Conservation (phyloP, 2,888 invertebrate species). For the Orchestes rusci region DNA sequence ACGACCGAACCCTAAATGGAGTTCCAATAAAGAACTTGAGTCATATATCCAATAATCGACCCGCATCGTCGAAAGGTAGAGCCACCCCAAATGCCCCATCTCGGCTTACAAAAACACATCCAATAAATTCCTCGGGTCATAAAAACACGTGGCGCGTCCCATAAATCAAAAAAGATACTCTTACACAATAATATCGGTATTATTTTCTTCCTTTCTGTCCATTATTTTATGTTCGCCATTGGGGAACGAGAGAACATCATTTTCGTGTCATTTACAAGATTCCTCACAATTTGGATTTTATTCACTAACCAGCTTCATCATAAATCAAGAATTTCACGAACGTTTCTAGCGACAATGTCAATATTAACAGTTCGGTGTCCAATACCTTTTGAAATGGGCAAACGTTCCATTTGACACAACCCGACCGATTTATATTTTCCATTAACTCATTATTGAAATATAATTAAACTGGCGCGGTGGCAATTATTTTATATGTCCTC, state of each 20-base stretch:
- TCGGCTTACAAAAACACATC: slow-evolving; percentile 9
- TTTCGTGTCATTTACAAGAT: slow-evolving; percentile 18
- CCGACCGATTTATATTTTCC: slow-evolving; percentile 25
- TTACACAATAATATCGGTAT: slow-evolving; percentile 22
- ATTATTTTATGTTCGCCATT: slow-evolving; percentile 19
- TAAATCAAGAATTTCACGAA: too few relatives aligned
- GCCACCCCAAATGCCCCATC: too few relatives aligned
- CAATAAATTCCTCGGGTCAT: slow-evolving; percentile 16
- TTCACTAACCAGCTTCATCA: too few relatives aligned
- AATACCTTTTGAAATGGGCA: slow-evolving; percentile 18
- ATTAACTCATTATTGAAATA: slow-evolving; percentile 27
- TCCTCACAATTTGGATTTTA: too few relatives aligned
- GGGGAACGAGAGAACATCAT: slow-evolving; percentile 15
- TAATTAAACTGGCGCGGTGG: slow-evolving; percentile 21
- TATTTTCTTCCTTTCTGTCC: slow-evolving; percentile 20
- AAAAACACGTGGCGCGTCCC: slow-evolving; percentile 17
- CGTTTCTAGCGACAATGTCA: too few relatives aligned
- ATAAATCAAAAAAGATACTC: slow-evolving; percentile 21
- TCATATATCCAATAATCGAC: too few relatives aligned
- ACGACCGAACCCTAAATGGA: too few relatives aligned
- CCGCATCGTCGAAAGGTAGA: too few relatives aligned
- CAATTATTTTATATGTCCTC: slow-evolving; percentile 23
- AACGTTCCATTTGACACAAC: slow-evolving; percentile 22
- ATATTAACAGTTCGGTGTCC: too few relatives aligned
- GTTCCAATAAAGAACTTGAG: too few relatives aligned